A percentile compares a stretch with the other conserved stretches of the same genome.
phyloP scores from a whole-genome alignment of 2,113 vertebrate genomes.

The Misgurnus mizolepis region DNA sequence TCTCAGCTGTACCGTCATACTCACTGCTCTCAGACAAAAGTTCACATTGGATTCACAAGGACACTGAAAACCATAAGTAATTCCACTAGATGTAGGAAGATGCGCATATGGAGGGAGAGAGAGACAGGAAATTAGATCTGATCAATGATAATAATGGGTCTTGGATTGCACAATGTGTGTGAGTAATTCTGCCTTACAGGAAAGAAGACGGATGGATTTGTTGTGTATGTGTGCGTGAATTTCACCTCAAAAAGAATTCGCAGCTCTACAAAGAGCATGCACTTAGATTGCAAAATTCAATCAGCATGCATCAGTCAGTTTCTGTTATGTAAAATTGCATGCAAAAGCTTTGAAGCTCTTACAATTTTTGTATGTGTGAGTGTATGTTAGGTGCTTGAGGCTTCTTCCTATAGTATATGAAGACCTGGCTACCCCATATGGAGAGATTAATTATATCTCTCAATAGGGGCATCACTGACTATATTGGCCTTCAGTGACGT shows the following conservation, averaged over 20 bases:
- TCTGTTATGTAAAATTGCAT: background rate
- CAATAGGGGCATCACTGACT: conserved; percentile 26
- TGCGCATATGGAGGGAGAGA: background rate
- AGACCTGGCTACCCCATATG: conserved; percentile 24
- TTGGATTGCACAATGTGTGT: background rate
- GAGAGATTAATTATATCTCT: conserved; percentile 50
- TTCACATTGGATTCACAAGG: background rate
- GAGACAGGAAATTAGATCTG: background rate
- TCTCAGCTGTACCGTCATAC: background rate
- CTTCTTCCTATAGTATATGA: conserved; percentile 9
- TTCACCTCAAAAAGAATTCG: background rate
- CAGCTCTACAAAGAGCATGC: background rate
- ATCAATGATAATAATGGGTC: background rate
- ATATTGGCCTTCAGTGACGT: conserved; percentile 4
- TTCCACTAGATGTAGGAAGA: background rate
- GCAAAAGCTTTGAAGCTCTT: background rate
- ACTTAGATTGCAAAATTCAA: conserved; percentile 6
- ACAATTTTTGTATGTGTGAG: background rate
- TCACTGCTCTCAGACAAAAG: background rate
- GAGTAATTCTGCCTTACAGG: background rate
- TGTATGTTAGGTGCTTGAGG: background rate
- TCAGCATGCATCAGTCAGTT: conserved; percentile 15
- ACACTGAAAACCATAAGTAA: background rate
- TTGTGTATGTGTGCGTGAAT: background rate
- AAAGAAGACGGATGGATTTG: background rate